These are phyloP conservation scores for Gymnocheta viridis DNA, from an alignment of 2,888 invertebrate species.

Conservation along the genomic window DNA sequence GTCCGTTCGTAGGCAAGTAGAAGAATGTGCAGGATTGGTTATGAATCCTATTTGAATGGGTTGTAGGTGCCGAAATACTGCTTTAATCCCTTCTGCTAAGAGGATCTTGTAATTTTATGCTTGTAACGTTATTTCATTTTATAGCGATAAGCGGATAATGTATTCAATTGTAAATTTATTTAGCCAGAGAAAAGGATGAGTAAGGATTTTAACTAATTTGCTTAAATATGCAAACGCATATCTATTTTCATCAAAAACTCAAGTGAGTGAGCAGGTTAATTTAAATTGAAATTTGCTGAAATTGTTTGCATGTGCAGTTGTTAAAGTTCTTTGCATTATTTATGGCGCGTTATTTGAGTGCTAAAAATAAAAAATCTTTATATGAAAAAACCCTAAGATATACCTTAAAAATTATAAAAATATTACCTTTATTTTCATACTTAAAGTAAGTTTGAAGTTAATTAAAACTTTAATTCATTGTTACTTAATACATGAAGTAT, in stretches of 20 bases:
- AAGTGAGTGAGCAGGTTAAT: not conserved
- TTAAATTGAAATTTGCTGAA: slow-evolving; percentile 8
- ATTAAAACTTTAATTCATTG: too few species aligned
- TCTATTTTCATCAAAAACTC: not conserved
- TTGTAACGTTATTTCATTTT: slow-evolving; percentile 64
- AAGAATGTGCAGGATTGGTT: not conserved
- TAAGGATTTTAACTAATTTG: slow-evolving; percentile 58
- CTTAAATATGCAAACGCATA: slow-evolving; percentile 54
- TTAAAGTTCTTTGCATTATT: too few species aligned
- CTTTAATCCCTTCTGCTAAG: slow-evolving; percentile 61
- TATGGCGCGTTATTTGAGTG: too few species aligned
- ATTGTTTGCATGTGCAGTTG: too few species aligned
- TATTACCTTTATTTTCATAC: too few species aligned
- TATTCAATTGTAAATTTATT: slow-evolving; percentile 72
- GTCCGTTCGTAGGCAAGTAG: not conserved
- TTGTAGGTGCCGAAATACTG: slow-evolving; percentile 60
- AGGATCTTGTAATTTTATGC: slow-evolving; percentile 69
- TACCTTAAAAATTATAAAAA: too few species aligned
- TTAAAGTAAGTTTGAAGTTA: too few species aligned
- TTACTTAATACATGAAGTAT: too few species aligned
- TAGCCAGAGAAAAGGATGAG: not conserved
- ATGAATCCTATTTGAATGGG: not conserved
- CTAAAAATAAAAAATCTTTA: too few species aligned
- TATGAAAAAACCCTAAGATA: too few species aligned
- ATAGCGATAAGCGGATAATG: slow-evolving; percentile 77